A percentile compares a stretch with the other conserved stretches of the same genome.
These are phyloP conservation scores for Herpailurus yagouaroundi DNA, from an alignment of 2,113 vertebrate species.

Conservation along the genomic window DNA sequence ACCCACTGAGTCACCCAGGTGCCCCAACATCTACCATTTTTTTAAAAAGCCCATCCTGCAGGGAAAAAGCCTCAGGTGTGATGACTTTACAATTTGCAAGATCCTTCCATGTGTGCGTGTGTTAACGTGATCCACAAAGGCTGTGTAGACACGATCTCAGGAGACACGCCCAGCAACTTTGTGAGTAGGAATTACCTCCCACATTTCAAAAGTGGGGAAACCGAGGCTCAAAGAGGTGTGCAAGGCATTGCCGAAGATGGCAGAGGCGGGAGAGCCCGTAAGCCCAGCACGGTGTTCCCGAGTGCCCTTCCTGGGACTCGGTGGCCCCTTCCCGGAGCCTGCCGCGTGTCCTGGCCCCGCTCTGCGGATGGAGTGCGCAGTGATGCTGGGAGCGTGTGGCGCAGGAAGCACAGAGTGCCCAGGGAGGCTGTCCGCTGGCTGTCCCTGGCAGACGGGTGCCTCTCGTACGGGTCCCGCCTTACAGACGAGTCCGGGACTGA, in stretches of 20 bases:
- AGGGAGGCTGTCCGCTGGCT: neutral
- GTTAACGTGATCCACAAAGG: fast-evolving
- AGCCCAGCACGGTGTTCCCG: too few species aligned
- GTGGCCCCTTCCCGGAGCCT: neutral
- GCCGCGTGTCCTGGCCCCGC: fast-evolving
- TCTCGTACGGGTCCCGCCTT: neutral
- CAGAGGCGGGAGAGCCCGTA: too few species aligned
- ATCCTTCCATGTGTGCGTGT: fast-evolving
- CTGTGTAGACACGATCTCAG: neutral
- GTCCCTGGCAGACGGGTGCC: neutral
- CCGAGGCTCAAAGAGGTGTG: fast-evolving
- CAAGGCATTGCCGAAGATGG: fast-evolving
- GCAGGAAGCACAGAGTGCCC: neutral
- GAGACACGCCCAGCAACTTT: neutral
- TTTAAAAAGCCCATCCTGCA: too few species aligned
- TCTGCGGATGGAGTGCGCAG: neutral
- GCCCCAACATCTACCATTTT: too few species aligned
- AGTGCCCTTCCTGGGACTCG: neutral
- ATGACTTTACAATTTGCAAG: neutral
- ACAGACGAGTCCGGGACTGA: neutral
- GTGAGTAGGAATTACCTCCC: neutral
- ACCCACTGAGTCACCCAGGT: too few species aligned
- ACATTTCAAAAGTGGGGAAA: neutral
- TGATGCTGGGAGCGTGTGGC: neutral
- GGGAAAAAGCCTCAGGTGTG: neutral